Conservation (phyloP, 2,797 vertebrate genomes). For the Sciaenops ocellatus region DNA sequence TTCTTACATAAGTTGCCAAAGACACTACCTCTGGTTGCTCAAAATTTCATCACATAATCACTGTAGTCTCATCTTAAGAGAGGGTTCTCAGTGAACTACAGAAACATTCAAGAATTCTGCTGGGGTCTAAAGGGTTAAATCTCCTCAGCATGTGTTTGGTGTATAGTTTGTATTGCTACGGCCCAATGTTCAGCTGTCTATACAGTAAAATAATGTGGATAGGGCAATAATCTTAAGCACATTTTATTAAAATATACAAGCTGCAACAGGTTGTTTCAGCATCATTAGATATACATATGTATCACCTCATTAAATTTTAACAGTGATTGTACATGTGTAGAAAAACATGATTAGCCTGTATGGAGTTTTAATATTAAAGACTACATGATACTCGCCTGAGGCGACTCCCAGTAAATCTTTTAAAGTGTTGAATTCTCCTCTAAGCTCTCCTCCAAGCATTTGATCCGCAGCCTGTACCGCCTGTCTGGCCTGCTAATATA, state of each 20-base stretch:
- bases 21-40: too few species aligned
- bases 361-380: conserved; percentile 11
- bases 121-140: not conserved
- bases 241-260: conserved; percentile 20
- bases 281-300: conserved; percentile 3
- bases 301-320: conserved; percentile 39
- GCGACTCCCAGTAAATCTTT: conserved; percentile 3
- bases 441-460: conserved; percentile 11
- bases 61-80: too few species aligned
- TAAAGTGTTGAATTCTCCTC: conserved; percentile 19
- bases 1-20: too few species aligned
- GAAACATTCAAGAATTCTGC: too few species aligned
- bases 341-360: conserved; percentile 11
- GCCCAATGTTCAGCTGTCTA: not conserved
- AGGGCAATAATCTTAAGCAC: not conserved
- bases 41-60: too few species aligned
- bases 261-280: not conserved
- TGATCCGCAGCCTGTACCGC: conserved; percentile 13
- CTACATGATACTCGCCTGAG: conserved; percentile 18
- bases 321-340: conserved; percentile 29
- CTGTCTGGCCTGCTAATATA: conserved; percentile 35
- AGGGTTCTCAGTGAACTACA: too few species aligned
- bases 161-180: not conserved
- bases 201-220: not conserved
- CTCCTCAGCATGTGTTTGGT: not conserved